These are phyloP conservation scores for Cyanoderma ruficeps DNA, from an alignment of 2,113 vertebrate genomes.

Conservation along the genomic window DNA sequence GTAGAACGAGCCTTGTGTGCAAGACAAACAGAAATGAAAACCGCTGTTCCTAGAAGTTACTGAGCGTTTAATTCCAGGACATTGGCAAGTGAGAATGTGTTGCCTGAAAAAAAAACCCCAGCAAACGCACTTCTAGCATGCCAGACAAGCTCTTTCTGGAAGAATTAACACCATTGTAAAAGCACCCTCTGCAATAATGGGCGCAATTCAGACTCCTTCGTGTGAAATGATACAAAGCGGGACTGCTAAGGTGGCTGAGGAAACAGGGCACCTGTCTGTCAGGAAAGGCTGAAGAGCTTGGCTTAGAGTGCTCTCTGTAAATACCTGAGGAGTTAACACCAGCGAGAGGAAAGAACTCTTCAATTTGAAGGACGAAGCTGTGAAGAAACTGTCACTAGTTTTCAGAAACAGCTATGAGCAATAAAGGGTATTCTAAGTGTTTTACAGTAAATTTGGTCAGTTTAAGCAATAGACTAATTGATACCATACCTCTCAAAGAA, in stretches of 20 bases:
- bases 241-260: not conserved
- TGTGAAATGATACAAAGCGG: not conserved
- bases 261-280: not conserved
- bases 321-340: constrained; percentile 51
- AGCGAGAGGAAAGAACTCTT: not conserved
- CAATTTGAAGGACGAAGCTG: not conserved
- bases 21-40: not conserved
- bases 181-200: not conserved
- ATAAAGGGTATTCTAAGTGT: not conserved
- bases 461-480: not conserved
- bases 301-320: not conserved
- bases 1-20: not conserved
- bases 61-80: not conserved
- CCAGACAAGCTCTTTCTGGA: not conserved
- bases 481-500: not conserved
- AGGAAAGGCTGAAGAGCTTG: not conserved
- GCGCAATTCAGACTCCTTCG: fast-evolving
- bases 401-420: not conserved
- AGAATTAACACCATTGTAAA: fast-evolving
- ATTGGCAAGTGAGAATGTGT: not conserved
- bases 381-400: not conserved
- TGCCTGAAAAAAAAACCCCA: not conserved
- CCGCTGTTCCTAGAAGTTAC: not conserved
- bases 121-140: not conserved
- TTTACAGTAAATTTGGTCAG: not conserved